A percentile compares a stretch with the other conserved stretches of the same genome.
Conservation (phyloP, 2,113 vertebrate genomes). For the Pangasianodon gigas region DNA sequence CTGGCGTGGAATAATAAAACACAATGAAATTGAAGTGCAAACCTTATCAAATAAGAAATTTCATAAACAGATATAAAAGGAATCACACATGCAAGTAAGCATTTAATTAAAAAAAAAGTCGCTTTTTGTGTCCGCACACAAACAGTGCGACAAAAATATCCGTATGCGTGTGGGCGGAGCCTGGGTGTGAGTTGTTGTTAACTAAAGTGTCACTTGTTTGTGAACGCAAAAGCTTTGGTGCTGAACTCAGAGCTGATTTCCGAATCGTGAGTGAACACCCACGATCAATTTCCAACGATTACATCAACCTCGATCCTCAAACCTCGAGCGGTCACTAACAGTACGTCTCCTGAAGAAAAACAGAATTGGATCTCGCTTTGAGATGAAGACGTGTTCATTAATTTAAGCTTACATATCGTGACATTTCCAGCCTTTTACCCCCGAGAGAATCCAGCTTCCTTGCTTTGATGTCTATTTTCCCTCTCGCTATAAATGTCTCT, state of each 20-base stretch:
- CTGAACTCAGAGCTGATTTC: neutral
- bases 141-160: neutral
- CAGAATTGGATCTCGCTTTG: neutral
- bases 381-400: neutral
- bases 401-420: neutral
- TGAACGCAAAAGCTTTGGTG: slow-evolving; percentile 29
- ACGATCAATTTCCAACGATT: slow-evolving; percentile 53
- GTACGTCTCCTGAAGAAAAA: neutral
- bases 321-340: neutral
- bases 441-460: neutral
- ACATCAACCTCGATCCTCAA: slow-evolving; percentile 41
- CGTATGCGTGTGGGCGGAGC: neutral
- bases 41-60: neutral
- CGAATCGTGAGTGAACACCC: slow-evolving; percentile 1
- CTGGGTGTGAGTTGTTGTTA: too few species aligned
- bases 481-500: neutral
- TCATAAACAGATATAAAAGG: too few species aligned
- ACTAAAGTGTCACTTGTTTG: neutral
- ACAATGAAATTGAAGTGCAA: neutral
- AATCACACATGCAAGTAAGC: neutral
- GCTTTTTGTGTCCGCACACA: neutral
- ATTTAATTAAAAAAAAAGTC: neutral
- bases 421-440: neutral
- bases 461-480: slow-evolving; percentile 7
- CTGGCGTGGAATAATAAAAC: neutral